These are phyloP conservation scores for Castor canadensis DNA, from an alignment of 2,113 vertebrate species.

Conservation along the genomic window DNA sequence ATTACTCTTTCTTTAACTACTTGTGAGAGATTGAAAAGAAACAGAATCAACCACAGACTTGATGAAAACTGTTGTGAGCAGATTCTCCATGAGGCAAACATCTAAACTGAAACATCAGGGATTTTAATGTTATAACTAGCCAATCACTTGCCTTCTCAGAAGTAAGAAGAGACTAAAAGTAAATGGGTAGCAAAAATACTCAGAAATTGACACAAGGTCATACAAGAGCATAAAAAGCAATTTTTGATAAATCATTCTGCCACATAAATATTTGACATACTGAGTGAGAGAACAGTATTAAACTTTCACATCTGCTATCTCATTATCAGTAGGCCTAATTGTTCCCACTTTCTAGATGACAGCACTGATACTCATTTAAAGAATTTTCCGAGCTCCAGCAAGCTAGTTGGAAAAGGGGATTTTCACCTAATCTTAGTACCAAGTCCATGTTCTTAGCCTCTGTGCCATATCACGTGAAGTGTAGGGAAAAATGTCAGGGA, in stretches of 20 bases:
- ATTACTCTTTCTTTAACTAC: background rate
- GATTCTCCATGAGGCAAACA: background rate
- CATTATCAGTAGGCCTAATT: no score
- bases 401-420: background rate
- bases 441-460: background rate
- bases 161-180: background rate
- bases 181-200: background rate
- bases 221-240: background rate
- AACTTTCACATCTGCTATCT: background rate
- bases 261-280: background rate
- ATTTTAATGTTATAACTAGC: background rate
- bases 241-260: background rate
- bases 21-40: background rate
- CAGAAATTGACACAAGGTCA: background rate
- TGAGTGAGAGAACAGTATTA: background rate
- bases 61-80: background rate
- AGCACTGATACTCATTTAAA: background rate
- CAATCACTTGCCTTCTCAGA: background rate
- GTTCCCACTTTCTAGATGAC: background rate
- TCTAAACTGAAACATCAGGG: background rate
- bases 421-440: background rate
- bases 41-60: background rate
- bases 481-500: background rate
- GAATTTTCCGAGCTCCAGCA: background rate
- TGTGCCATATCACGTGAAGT: background rate